Evolutionary conservation across 1,140 invertebrate species (phyloP).

Genomic region (Aleiodes sp.): DNA sequence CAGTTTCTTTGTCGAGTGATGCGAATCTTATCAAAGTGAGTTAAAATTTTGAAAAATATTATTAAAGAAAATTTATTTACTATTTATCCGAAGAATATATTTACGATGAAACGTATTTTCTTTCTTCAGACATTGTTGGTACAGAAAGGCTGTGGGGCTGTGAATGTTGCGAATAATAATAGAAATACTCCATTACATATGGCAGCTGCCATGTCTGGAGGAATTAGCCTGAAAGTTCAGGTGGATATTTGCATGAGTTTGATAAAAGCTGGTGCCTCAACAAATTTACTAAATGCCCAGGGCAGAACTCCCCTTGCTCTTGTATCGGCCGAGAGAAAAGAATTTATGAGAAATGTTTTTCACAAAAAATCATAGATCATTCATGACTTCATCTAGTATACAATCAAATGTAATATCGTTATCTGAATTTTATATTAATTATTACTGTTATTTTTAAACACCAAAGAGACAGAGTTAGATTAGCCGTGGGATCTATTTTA

Average conservation of each 20-base stretch:
- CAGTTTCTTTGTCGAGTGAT: constrained; percentile 45
- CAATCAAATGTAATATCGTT: not conserved
- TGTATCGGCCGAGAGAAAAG: constrained; percentile 39
- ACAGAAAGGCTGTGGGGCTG: constrained; percentile 29
- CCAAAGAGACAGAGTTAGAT: constrained; percentile 25
- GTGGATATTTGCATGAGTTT: constrained; percentile 43
- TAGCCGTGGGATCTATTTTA: not conserved
- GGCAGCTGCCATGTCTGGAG: constrained; percentile 36
- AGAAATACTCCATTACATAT: constrained; percentile 50
- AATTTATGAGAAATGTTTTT: constrained; percentile 41
- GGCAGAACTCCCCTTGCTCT: constrained; percentile 46
- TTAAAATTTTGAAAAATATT: not conserved
- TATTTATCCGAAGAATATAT: not conserved
- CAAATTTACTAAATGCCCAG: constrained; percentile 42
- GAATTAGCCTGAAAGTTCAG: constrained; percentile 41
- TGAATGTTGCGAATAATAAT: constrained; percentile 47
- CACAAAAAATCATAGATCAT: constrained; percentile 32
- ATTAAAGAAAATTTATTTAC: not conserved
- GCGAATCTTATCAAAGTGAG: constrained; percentile 51
- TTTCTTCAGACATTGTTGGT: constrained; percentile 44
- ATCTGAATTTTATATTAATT: not conserved
- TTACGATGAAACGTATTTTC: not conserved
- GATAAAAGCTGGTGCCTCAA: constrained; percentile 41
- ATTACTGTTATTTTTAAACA: constrained; percentile 19
- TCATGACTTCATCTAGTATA: not conserved